Conservation (phyloP, 1,140 invertebrate species). For the Bombus pascuorum region DNA sequence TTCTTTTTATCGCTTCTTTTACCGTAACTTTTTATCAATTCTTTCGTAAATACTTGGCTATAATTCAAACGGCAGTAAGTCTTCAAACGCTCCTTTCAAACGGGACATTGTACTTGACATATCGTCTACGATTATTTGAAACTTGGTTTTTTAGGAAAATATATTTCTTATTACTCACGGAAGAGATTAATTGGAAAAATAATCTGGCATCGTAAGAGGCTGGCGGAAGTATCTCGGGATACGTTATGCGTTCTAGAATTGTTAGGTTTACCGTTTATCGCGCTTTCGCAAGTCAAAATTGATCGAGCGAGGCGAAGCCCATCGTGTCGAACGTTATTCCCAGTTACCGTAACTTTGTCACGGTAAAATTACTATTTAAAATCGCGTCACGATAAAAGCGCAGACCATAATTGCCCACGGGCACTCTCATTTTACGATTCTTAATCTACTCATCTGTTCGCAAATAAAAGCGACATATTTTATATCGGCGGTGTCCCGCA, state of each 20-base stretch:
- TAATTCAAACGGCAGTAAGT: too few species aligned
- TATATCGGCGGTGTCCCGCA: neutral
- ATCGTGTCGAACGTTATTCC: neutral
- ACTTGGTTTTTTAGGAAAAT: too few species aligned
- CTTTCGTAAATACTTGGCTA: too few species aligned
- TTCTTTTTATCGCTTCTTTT: neutral
- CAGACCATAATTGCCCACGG: neutral
- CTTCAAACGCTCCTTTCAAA: too few species aligned
- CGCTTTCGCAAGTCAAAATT: neutral
- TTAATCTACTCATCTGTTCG: conserved; percentile 20
- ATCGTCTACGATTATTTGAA: too few species aligned
- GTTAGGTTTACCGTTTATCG: too few species aligned
- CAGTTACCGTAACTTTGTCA: neutral
- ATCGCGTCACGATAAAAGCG: neutral
- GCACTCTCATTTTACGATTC: conserved; percentile 1
- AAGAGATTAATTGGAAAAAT: too few species aligned
- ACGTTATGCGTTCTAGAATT: too few species aligned
- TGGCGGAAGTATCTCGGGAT: too few species aligned
- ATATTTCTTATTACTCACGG: too few species aligned
- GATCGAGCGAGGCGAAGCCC: neutral
- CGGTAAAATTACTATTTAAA: conserved; percentile 14
- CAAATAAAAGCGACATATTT: conserved; percentile 20
- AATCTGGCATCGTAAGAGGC: too few species aligned
- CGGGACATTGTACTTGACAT: too few species aligned
- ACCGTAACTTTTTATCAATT: neutral